phyloP scores from a whole-genome alignment of 2,888 invertebrate genomes.

The Agrypnus murinus region DNA sequence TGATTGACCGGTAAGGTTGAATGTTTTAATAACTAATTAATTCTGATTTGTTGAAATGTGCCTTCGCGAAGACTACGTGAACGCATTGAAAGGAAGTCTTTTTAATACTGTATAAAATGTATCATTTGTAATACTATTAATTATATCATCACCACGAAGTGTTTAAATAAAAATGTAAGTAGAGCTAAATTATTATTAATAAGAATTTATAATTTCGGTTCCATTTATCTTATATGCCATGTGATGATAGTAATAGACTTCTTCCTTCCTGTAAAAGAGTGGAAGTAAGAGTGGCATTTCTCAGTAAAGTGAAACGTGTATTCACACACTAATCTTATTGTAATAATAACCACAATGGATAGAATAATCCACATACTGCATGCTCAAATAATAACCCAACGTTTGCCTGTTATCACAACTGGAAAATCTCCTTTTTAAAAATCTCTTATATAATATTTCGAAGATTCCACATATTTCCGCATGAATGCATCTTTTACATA shows the following conservation, averaged over 20 bases:
- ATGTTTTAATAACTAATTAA: no score
- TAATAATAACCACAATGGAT: slow-evolving; percentile 25
- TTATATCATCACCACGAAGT: no score
- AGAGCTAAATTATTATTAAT: no score
- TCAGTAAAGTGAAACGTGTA: slow-evolving; percentile 27
- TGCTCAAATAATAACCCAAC: slow-evolving; percentile 9
- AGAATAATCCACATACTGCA: slow-evolving; percentile 1
- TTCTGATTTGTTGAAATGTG: no score
- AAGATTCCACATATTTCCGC: slow-evolving; percentile 15
- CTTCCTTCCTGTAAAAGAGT: slow-evolving; percentile 9
- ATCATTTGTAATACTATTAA: no score
- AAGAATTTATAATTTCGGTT: not conserved
- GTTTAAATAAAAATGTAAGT: no score
- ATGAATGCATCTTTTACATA: slow-evolving; percentile 18
- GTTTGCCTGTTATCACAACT: not conserved
- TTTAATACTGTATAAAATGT: no score
- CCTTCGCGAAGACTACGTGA: no score
- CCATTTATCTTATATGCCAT: not conserved
- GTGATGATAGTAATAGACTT: not conserved
- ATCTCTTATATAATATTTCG: slow-evolving; percentile 2
- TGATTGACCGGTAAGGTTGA: no score
- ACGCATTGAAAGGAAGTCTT: no score
- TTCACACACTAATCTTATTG: slow-evolving; percentile 25
- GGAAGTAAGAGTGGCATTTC: slow-evolving; percentile 20
- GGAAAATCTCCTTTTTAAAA: not conserved